Evolutionary conservation across 2,797 vertebrate species (phyloP), one percentile per base, ranked within the genome.

Genomic region (Paguma larvata): DNA sequence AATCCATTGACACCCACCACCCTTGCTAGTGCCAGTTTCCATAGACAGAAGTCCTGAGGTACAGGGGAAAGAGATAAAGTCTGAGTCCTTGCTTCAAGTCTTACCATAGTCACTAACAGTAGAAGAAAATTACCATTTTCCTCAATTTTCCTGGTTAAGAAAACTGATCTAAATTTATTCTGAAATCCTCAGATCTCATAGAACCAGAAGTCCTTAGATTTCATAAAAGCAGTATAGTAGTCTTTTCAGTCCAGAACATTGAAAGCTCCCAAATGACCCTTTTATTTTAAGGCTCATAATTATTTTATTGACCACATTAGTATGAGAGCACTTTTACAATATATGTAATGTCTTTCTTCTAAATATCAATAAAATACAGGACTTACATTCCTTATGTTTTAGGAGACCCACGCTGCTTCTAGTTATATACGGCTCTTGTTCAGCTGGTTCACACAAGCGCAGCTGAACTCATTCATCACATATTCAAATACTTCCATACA

Each of bases 221-320:
- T 63, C 65, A 89, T 96, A 68, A 96, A 95, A 59, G 19, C 67
- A 70, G 48, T n/a, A 53, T 53, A 70, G 9, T 79, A 80, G 77
- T 78, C 63, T 34, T 77, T 89, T 65, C 27, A 32, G 11, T 68
- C 14, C 21, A 84, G 79, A 67, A 18, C 19, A 32, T 32, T 62
- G 87, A 84, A 82, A 30, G 11, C 14, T 82, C 53, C 53, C 78
- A 62, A 90, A 80, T 92, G 87, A 91, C 38, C 32, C 30, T 72
- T 34, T 5, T 78, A 88, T 51, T 92, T 95, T 93, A 97, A 95
- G 62, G 18, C 30, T 88, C 12, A 15, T 85, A 85, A 85, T 90
- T 94, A 80, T 48, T n/a, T 90, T 80, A 86, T 56, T 38, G 27
- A 85, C 77, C 72, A 63, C 65, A 83, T 75, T 91, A 87, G 75